A percentile compares a stretch with the other conserved stretches of the same genome.
Evolutionary conservation across 2,113 vertebrate species (phyloP).

Genomic region (Cyanocitta stelleri): DNA sequence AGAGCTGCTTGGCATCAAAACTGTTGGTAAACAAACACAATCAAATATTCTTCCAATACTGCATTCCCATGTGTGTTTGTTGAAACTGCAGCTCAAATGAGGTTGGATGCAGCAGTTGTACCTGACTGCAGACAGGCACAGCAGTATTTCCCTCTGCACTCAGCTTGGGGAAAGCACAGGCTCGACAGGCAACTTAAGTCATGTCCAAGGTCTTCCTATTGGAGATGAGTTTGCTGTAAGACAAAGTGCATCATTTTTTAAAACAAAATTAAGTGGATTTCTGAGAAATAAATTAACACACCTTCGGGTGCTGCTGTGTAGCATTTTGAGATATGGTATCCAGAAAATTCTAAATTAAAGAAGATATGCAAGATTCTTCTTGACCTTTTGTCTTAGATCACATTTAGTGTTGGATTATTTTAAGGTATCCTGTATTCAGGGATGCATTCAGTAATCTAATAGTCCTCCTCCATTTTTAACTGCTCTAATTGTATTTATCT

Average conservation of each 20-base stretch:
- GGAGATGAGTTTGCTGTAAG: background rate
- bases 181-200: background rate
- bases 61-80: constrained; percentile 26
- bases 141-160: background rate
- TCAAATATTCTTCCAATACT: constrained; percentile 34
- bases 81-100: constrained; percentile 13
- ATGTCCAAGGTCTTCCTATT: background rate
- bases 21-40: constrained; percentile 47
- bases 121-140: constrained; percentile 1
- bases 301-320: background rate
- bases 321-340: background rate
- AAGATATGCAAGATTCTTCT: background rate
- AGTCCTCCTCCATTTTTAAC: constrained; percentile 10
- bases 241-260: background rate
- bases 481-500: constrained; percentile 20
- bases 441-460: background rate
- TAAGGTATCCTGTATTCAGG: background rate
- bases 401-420: background rate
- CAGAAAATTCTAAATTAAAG: background rate
- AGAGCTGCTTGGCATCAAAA: constrained; percentile 22
- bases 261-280: background rate
- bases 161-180: background rate
- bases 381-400: constrained; percentile 22
- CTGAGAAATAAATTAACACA: background rate
- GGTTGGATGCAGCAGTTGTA: constrained; percentile 1